A percentile compares a stretch with the other conserved stretches of the same genome.
These are phyloP conservation scores for Ctenopoma multispine DNA, from an alignment of 2,797 vertebrate genomes.

Conservation along the genomic window DNA sequence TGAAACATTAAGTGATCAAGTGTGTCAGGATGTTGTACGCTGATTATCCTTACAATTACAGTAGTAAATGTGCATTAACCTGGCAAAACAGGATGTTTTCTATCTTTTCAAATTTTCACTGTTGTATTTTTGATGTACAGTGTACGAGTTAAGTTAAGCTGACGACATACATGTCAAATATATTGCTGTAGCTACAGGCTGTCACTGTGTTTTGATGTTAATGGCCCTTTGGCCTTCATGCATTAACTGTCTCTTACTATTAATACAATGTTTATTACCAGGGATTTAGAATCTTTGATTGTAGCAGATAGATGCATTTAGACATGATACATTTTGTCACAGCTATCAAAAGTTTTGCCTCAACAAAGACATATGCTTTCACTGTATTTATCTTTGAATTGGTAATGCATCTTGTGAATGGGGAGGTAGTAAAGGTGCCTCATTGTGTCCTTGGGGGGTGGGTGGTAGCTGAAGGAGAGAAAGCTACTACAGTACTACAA, in stretches of 20 bases:
- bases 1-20: constrained; percentile 25
- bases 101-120: constrained; percentile 43
- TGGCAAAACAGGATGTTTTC: constrained; percentile 46
- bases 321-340: constrained; percentile 15
- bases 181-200: constrained; percentile 40
- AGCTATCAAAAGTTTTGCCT: constrained; percentile 29
- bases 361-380: constrained; percentile 50
- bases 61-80: constrained; percentile 36
- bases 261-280: constrained; percentile 27
- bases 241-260: constrained; percentile 11
- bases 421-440: constrained; percentile 62
- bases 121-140: constrained; percentile 54
- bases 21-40: constrained; percentile 36
- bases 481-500: constrained; percentile 65
- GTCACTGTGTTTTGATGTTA: constrained; percentile 34
- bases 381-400: constrained; percentile 55
- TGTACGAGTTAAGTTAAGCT: constrained; percentile 42
- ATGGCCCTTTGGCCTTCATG: neutral
- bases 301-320: constrained; percentile 24
- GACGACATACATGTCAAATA: constrained; percentile 55
- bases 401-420: constrained; percentile 68
- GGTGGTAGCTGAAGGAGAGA: constrained; percentile 63
- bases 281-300: constrained; percentile 17
- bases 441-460: constrained; percentile 67
- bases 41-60: constrained; percentile 11